Conservation (phyloP, 2,888 invertebrate genomes). For the Ormyrus nitidulus region DNA sequence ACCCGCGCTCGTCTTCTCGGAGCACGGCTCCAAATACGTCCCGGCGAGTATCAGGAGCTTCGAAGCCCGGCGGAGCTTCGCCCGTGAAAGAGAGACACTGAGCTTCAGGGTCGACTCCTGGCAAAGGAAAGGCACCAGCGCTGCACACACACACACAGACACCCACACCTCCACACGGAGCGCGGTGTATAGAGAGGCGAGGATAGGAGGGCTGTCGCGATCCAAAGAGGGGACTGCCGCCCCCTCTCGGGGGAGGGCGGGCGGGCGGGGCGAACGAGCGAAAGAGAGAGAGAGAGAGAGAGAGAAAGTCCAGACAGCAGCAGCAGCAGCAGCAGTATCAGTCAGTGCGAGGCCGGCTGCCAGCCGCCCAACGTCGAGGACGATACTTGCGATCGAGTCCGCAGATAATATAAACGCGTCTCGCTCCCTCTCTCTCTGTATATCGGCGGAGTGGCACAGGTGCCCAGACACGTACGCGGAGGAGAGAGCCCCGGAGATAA, state of each 20-base stretch:
- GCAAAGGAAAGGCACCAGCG: not conserved
- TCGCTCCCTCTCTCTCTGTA: not conserved
- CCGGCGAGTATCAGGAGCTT: too few relatives aligned
- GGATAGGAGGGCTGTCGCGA: too few relatives aligned
- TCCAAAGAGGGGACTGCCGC: too few relatives aligned
- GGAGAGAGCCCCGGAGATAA: too few relatives aligned
- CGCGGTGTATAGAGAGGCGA: too few relatives aligned
- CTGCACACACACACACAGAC: not conserved
- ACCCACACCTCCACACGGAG: too few relatives aligned
- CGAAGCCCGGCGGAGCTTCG: not conserved
- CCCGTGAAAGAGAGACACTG: not conserved
- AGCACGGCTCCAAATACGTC: too few relatives aligned
- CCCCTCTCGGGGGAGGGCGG: too few relatives aligned
- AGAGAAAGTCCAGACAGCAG: constrained; percentile 9
- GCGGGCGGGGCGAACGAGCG: not conserved
- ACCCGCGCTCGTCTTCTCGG: too few relatives aligned
- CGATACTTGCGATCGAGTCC: constrained; percentile 41
- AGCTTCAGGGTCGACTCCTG: constrained; percentile 33
- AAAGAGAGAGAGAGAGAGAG: constrained; percentile 15
- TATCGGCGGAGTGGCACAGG: too few relatives aligned
- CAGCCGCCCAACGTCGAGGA: constrained; percentile 72
- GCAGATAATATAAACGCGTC: not conserved
- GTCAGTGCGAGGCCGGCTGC: constrained; percentile 74
- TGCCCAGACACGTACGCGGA: too few relatives aligned
- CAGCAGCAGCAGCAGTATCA: constrained; percentile 26